phyloP scores from a whole-genome alignment of 2,888 invertebrate species.

The Bellardia bayeri region DNA sequence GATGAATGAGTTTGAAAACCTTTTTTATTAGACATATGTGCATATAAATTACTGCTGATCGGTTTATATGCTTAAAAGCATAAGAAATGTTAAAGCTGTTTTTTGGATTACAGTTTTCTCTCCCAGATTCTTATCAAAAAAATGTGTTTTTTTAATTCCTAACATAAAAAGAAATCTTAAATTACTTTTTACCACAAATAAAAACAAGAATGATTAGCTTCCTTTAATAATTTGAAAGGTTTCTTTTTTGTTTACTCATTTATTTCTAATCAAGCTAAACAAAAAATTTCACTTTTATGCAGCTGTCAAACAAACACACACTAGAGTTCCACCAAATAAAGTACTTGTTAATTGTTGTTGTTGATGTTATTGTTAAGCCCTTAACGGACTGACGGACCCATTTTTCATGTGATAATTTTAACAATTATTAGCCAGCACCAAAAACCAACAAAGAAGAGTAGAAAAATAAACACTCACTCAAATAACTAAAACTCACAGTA shows the following conservation, averaged over 20 bases:
- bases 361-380: conserved; percentile 39
- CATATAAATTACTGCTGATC: conserved; percentile 1
- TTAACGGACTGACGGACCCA: conserved; percentile 36
- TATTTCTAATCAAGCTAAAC: conserved; percentile 53
- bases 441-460: conserved; percentile 23
- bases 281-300: conserved; percentile 70
- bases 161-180: conserved; percentile 1
- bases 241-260: conserved; percentile 20
- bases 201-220: conserved; percentile 56
- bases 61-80: conserved; percentile 38
- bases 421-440: conserved; percentile 32
- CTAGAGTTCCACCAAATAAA: not conserved
- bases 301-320: conserved; percentile 55
- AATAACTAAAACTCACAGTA: conserved; percentile 14
- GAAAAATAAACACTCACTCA: not conserved
- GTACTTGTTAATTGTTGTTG: conserved; percentile 50
- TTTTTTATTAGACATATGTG: no score
- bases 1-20: not conserved
- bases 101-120: not conserved
- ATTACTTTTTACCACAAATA: not conserved
- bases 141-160: not conserved
- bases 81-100: conserved; percentile 5
- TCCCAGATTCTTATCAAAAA: conserved; percentile 18
- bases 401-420: conserved; percentile 46
- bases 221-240: conserved; percentile 19